phyloP scores from a whole-genome alignment of 2,113 vertebrate genomes.

The Maccullochella peelii region DNA sequence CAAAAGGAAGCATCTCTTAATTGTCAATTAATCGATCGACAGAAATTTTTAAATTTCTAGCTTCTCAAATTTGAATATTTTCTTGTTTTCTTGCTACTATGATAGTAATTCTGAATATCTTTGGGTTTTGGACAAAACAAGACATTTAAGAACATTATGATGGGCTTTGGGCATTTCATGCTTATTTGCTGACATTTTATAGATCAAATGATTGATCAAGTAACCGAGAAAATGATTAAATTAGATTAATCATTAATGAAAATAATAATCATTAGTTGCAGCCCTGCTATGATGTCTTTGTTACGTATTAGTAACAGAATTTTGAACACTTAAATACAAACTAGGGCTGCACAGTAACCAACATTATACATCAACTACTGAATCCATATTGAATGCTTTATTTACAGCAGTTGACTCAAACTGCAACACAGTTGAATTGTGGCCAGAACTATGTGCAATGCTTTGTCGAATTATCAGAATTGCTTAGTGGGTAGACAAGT shows the following conservation, averaged over 20 bases:
- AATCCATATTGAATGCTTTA: not conserved
- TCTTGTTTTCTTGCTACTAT: not conserved
- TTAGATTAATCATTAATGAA: not conserved
- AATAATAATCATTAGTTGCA: not conserved
- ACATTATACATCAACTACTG: not conserved
- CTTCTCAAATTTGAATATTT: not conserved
- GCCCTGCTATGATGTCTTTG: not conserved
- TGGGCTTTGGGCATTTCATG: not conserved
- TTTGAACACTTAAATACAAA: not conserved
- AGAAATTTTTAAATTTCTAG: too few relatives aligned
- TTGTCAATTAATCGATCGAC: not conserved
- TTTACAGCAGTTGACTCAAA: not conserved
- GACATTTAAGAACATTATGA: too few relatives aligned
- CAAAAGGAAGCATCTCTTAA: not conserved
- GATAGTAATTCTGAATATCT: not conserved
- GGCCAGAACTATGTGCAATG: not conserved
- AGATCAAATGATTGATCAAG: not conserved
- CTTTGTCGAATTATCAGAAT: not conserved
- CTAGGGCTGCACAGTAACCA: not conserved
- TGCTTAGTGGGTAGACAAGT: not conserved
- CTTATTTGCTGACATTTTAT: not conserved
- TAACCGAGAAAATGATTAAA: not conserved
- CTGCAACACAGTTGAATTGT: not conserved
- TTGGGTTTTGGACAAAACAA: too few relatives aligned
- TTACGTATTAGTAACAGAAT: not conserved